Evolutionary conservation across 1,140 invertebrate genomes (phyloP).

Genomic region (Platyscapa corneri): DNA sequence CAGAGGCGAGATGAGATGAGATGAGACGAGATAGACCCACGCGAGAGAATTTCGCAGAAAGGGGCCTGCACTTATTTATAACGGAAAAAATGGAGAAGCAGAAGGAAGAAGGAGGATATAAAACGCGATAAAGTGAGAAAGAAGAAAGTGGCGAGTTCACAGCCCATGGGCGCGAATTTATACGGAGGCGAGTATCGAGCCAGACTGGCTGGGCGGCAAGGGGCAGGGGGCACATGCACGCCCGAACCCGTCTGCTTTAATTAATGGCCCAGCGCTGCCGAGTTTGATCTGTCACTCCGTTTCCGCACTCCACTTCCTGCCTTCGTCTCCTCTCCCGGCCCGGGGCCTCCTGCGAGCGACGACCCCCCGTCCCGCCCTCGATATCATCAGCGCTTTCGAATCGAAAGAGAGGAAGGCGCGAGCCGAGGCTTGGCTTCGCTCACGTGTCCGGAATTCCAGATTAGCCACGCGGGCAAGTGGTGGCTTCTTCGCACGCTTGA

Average conservation of each 20-base stretch:
- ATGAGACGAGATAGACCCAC: background rate
- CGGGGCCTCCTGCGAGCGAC: background rate
- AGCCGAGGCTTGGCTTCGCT: background rate
- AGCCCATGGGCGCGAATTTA: background rate
- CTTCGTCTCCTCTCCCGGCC: background rate
- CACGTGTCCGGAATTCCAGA: background rate
- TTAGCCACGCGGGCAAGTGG: background rate
- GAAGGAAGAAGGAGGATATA: background rate
- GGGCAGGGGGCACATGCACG: background rate
- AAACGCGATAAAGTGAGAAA: slow-evolving; percentile 27
- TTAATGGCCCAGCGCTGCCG: slow-evolving; percentile 71
- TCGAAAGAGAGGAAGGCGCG: no score
- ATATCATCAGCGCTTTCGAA: no score
- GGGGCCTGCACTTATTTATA: slow-evolving; percentile 11
- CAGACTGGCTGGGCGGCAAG: background rate
- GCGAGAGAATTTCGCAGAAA: background rate
- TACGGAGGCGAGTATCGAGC: slow-evolving; percentile 54
- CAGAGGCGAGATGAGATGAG: no score
- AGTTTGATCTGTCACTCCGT: slow-evolving; percentile 66
- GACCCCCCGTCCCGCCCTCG: no score
- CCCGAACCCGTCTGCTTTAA: slow-evolving; percentile 61
- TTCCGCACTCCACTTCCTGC: background rate
- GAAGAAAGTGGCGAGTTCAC: slow-evolving; percentile 20
- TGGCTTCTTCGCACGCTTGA: background rate
- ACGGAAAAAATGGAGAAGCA: slow-evolving; percentile 17